phyloP scores from a whole-genome alignment of 2,113 vertebrate genomes.

The Scalopus aquaticus region DNA sequence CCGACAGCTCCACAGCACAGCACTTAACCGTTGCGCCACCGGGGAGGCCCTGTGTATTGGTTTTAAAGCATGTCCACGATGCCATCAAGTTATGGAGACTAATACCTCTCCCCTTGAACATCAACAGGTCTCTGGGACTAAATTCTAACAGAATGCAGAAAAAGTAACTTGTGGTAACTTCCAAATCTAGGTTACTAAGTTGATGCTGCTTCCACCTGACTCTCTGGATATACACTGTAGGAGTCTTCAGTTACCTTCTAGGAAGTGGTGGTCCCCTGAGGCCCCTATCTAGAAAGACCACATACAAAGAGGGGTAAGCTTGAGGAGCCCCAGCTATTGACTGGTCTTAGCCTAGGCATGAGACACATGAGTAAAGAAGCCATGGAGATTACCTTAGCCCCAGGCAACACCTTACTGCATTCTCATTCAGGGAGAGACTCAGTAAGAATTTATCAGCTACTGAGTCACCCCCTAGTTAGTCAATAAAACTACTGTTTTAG shows the following conservation, averaged over 20 bases:
- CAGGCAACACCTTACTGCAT: background rate
- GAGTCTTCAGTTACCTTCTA: background rate
- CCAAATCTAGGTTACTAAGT: background rate
- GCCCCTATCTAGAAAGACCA: background rate
- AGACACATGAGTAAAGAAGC: background rate
- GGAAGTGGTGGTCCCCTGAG: background rate
- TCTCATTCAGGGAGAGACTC: background rate
- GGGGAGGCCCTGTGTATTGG: background rate
- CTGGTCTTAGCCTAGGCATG: too few relatives aligned
- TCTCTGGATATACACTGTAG: background rate
- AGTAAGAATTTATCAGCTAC: background rate
- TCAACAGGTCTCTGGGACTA: background rate
- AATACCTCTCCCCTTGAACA: background rate
- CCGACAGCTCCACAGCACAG: too few relatives aligned
- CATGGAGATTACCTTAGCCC: background rate
- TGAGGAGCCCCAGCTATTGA: background rate
- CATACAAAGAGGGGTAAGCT: background rate
- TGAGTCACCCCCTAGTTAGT: background rate
- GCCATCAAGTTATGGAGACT: background rate
- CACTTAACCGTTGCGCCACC: too few relatives aligned
- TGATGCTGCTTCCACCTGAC: background rate
- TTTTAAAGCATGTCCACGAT: background rate
- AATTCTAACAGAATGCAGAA: background rate
- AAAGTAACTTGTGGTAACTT: background rate
- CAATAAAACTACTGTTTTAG: conserved; percentile 3